Base-by-base conservation (phyloP, 2,113 vertebrate species). In the Ciconia maguari region DNA sequence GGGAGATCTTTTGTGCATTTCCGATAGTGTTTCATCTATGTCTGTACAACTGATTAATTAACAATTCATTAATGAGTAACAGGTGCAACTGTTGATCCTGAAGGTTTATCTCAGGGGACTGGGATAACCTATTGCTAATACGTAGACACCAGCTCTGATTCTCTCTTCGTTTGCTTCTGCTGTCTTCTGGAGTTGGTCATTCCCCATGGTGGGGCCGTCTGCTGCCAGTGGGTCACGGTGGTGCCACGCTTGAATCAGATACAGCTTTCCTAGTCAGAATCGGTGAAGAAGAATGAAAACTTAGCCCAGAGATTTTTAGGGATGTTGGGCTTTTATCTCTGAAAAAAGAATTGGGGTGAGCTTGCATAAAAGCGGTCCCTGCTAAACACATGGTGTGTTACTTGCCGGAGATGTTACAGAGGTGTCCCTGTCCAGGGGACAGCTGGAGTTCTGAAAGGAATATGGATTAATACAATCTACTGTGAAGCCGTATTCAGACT, bases 151-250 rank as follows among this genome's bases (percentile, higher is more conserved):
- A 68, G 22, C 57, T 79, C 6, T 52, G 49, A 14, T 42, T 72
- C 49, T 61, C 41, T 81, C 41, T 2, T n/a, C 41, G 14, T 51
- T 92, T 60, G 10, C 11, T 49, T 55, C 51, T 26, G 13, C n/a
- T n/a, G 22, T 57, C n/a, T 71, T n/a, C 78, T 62, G 14, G 34
- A 62, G 32, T 1, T 46, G 41, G 22, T 25, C 12, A 1, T 82
- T 71, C 20, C 54, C n/a, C 3, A 0, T 30, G 21, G 9, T 32
- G 38, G 21, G 32, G 3, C 21, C 30, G 5, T 38, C 49, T 62
- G 0, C 62, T 80, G 32, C 76, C 9, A 11, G 49, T 6, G 17
- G 17, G 24, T 80, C 49, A 30, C 0, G 0, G 30, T 48, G 62
- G 8, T 76, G 41, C 46, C 15, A 38, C 0, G 2, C 18, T 20